Base-by-base conservation (phyloP, 2,797 vertebrate species). In the Octomys mimax region DNA sequence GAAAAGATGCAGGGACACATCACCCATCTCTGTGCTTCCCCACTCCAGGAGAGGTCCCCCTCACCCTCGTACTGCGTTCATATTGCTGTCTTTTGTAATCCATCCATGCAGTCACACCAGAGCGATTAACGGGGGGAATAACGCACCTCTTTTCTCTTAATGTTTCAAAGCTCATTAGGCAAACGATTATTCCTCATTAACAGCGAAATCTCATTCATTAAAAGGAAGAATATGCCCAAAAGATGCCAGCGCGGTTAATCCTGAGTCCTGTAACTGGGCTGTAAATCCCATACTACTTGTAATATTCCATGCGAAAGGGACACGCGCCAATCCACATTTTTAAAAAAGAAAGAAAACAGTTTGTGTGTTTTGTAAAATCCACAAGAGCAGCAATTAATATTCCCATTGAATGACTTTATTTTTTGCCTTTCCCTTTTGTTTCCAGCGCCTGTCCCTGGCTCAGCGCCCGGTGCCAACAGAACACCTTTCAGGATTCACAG, bases 111-210 rank as follows among this genome's bases (percentile, higher is more conserved):
- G 99, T 99, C 98, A 99, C 99, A 98, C 98, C 99, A 99, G 98
- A 98, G 98, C 99, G 99, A 99, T 99, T 99, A 99, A 99, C 98
- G 10, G 97, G 97, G 22, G 22, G 4, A 0, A 3, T 36, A 98
- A 99, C 98, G 99, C 99, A 99, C 91, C 97, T 98, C 98, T 98
- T 98, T 98, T 98, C 98, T 98, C 98, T 98, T 99, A 99, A 99
- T 99, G 99, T 99, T 99, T 99, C 99, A 99, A 99, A 99, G 99
- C 99, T 99, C 99, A 99, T 99, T 99, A 99, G 99, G 99, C 99
- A 99, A 99, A 99, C 98, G 99, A 99, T 99, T 99, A 99, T 99
- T 99, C 99, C 98, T 98, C 98, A 98, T 98, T 98, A 99, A 99
- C 98, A 98, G 98, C 98, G 89, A 98, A 98, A 98, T 98, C 98